These are phyloP conservation scores for Rotaria sp. DNA, from an alignment of 2,888 invertebrate genomes.

Conservation along the genomic window DNA sequence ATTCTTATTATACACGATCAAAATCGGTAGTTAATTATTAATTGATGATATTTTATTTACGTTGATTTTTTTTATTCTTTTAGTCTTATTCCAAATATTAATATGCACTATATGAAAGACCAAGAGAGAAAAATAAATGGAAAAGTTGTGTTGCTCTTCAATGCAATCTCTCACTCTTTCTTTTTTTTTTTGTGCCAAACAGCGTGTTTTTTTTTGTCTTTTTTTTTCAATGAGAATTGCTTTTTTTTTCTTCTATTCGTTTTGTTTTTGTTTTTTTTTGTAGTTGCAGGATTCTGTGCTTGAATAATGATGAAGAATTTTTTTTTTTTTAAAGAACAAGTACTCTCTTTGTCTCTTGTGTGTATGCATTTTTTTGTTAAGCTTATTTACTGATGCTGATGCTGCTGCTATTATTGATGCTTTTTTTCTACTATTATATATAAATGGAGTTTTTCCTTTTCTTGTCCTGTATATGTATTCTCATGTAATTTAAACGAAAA, in stretches of 20 bases:
- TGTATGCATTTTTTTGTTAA: constrained; percentile 24
- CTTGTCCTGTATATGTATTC: background rate
- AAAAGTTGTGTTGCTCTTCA: background rate
- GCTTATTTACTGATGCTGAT: constrained; percentile 7
- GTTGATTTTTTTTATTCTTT: background rate
- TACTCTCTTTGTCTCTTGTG: constrained; percentile 14
- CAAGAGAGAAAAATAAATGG: background rate
- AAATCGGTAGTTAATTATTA: background rate
- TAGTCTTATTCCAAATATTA: constrained; percentile 26
- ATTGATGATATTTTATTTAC: background rate
- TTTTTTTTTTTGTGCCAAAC: background rate
- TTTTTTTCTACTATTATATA: background rate
- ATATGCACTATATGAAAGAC: background rate
- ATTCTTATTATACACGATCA: constrained; percentile 16
- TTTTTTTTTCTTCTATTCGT: background rate
- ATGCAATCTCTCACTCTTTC: background rate
- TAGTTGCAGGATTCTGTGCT: background rate
- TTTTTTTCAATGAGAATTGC: constrained; percentile 4
- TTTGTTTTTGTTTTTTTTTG: constrained; percentile 6
- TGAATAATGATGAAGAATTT: background rate
- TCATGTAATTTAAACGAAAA: background rate
- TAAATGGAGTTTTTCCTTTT: background rate
- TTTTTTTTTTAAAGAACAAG: constrained; percentile 2
- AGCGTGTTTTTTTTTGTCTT: background rate
- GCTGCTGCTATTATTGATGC: background rate